Evolutionary conservation across 2,888 invertebrate genomes (phyloP), one percentile per base, ranked within the genome.

Genomic region (Troilus luridus): DNA sequence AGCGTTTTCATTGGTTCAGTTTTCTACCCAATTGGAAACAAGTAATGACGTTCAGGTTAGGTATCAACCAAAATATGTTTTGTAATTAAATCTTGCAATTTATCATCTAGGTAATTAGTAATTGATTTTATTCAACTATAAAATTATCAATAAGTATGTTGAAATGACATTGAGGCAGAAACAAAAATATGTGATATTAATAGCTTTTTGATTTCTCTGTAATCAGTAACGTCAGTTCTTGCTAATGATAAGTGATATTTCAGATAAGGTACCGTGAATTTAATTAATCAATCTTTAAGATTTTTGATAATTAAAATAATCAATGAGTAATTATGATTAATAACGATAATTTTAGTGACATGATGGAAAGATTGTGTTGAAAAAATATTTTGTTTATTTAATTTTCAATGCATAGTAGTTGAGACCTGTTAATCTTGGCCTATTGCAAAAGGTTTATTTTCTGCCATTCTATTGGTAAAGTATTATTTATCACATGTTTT

Each of bases 211-310:
- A 81, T 81, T 54, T 19, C 9, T 54, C 81, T 81, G 54, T 56
- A 81, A 81, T 81, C 81, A 81, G 81, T 27, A 21, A 81, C 81
- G 21, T 81, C 81, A 19, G 54, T 81, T 54, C 54, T 81, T 81
- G 54, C 24, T 8, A 54, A 6, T 81, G 81, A 81, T 81, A 81
- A 81, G 81, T 81, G 21, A 81, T n/a, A 21, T 19, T 81, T 54
- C 54, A 67, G 67, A 67, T 67, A 67, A 27, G 67, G 11, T 67
- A 14, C 14, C 5, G 27, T 67, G 67, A 27, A 24, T 67, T 67
- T 67, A 27, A 67, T 24, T 24, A 27, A 24, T 7, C 14, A 6
- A 5, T 24, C 1, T 24, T 24, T 14, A 14, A 67, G 41, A 14
- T 24, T 1, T 67, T 67, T 2, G 12, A 27, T 67, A 24, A 24